Conservation (phyloP, 2,113 vertebrate species). For the Varanus komodoensis region DNA sequence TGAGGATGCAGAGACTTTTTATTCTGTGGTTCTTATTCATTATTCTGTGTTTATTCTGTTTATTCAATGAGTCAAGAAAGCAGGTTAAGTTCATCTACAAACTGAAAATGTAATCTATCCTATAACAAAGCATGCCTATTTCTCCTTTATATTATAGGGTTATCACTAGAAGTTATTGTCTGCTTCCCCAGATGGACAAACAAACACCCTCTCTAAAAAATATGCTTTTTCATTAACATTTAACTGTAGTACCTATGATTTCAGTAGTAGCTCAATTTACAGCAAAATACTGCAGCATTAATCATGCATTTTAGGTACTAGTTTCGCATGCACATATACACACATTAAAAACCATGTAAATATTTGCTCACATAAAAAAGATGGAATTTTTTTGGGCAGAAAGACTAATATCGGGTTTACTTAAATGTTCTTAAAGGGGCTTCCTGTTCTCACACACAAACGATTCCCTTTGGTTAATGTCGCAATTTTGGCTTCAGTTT, state of each 20-base stretch:
- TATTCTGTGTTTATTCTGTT: neutral
- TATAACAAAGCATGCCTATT: neutral
- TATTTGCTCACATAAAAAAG: neutral
- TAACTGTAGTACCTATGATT: neutral
- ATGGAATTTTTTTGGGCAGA: neutral
- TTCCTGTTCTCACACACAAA: neutral
- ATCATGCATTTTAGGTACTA: constrained; percentile 3
- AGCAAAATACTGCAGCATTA: neutral
- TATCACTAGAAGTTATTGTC: neutral
- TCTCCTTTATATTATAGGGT: neutral
- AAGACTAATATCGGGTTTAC: neutral
- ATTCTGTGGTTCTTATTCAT: constrained; percentile 29
- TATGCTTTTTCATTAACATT: neutral
- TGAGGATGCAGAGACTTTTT: constrained; percentile 7
- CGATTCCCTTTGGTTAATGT: neutral
- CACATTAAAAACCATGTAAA: neutral
- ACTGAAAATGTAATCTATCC: neutral
- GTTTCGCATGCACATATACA: neutral
- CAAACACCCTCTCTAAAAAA: neutral
- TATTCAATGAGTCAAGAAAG: constrained; percentile 45
- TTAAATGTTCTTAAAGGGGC: neutral
- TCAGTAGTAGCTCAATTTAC: neutral
- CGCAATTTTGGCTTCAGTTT: constrained; percentile 38
- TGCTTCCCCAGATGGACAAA: neutral
- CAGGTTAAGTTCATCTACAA: constrained; percentile 30